Conservation (phyloP, 30 jellyfish, hydroid and myxozoan species). For the Aurelia coerulea region DNA sequence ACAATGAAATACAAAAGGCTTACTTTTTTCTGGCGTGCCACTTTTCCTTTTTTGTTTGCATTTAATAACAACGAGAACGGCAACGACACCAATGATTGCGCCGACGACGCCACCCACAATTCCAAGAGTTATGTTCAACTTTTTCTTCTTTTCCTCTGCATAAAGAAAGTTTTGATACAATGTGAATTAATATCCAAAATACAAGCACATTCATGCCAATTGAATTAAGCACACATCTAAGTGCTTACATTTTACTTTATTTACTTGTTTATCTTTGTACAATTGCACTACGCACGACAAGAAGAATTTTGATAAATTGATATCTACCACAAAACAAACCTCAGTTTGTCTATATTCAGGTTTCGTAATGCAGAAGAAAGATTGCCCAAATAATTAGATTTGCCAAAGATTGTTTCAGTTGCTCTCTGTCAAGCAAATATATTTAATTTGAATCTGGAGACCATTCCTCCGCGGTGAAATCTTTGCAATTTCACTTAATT, state of each 20-base stretch:
- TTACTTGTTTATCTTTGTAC: no score
- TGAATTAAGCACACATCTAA: no score
- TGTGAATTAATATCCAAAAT: background rate
- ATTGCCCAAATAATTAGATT: no score
- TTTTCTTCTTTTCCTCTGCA: constrained; percentile 21
- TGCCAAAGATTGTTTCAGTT: background rate
- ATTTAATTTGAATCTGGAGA: background rate
- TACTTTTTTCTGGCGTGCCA: constrained; percentile 37
- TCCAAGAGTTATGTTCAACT: constrained; percentile 50
- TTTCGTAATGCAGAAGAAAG: no score
- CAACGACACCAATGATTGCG: constrained; percentile 38
- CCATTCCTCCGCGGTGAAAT: no score
- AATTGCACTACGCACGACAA: no score
- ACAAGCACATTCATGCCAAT: no score
- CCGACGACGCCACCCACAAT: constrained; percentile 63
- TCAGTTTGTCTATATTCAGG: no score
- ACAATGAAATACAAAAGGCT: background rate
- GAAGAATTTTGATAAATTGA: no score
- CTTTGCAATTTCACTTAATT: no score
- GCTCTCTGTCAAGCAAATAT: background rate
- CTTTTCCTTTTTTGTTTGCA: constrained; percentile 16
- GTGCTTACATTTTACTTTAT: no score
- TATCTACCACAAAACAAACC: background rate
- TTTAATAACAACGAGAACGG: constrained; percentile 28
- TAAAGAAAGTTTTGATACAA: background rate